These are phyloP conservation scores for Anomalospiza imberbis DNA, from an alignment of 2,797 vertebrate genomes.

Conservation along the genomic window DNA sequence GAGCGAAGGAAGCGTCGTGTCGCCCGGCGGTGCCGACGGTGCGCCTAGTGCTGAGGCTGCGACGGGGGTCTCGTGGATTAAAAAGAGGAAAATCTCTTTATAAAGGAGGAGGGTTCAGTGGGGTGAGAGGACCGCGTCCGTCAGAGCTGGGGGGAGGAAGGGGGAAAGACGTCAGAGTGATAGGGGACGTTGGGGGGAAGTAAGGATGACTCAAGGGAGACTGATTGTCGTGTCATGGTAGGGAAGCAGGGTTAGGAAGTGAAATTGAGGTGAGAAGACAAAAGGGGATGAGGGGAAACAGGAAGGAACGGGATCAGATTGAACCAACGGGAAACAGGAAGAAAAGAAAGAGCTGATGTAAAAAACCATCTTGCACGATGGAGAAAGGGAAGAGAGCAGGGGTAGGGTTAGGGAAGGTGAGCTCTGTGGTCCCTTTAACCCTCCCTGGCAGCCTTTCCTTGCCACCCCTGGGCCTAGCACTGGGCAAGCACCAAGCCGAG, in stretches of 20 bases:
- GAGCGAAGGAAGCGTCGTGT: background rate
- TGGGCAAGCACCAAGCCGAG: background rate
- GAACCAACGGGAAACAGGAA: background rate
- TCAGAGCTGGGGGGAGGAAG: slow-evolving; percentile 76
- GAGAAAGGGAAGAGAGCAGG: background rate
- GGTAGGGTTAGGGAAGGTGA: background rate
- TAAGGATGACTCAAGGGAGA: slow-evolving; percentile 67
- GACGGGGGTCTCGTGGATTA: background rate
- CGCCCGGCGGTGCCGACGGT: background rate
- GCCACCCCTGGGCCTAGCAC: background rate
- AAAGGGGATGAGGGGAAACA: background rate
- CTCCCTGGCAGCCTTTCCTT: background rate
- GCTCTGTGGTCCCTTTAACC: background rate
- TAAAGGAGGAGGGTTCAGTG: slow-evolving; percentile 67
- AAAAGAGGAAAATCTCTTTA: slow-evolving; percentile 69
- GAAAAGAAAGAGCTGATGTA: background rate
- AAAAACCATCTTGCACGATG: background rate
- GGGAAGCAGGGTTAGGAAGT: background rate
- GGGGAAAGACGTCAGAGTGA: slow-evolving; percentile 83
- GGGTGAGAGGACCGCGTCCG: slow-evolving; percentile 69
- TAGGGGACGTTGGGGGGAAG: slow-evolving; percentile 66
- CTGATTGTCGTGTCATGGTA: slow-evolving; percentile 17
- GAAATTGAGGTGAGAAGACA: background rate
- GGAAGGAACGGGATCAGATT: background rate
- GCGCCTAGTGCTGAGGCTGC: background rate